A percentile compares a stretch with the other conserved stretches of the same genome.
These are phyloP conservation scores for Gopherus evgoodei DNA, from an alignment of 2,113 vertebrate genomes.

Conservation along the genomic window DNA sequence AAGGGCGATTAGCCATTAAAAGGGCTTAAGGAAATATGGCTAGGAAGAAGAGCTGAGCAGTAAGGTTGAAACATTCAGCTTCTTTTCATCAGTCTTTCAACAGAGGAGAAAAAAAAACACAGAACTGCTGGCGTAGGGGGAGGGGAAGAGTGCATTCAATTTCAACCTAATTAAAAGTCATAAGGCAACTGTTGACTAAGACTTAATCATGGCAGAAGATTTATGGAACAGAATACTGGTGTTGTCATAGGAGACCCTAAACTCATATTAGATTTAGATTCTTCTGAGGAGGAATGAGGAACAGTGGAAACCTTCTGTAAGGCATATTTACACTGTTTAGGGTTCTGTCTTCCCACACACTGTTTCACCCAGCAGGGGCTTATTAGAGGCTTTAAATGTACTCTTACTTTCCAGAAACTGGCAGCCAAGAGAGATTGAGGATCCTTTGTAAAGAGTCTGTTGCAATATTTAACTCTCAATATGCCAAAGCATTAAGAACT, in stretches of 20 bases:
- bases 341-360: background rate
- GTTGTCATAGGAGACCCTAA: background rate
- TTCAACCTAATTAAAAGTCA: slow-evolving; percentile 55
- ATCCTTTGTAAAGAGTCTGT: background rate
- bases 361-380: background rate
- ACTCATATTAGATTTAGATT: background rate
- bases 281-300: background rate
- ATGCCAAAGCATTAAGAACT: background rate
- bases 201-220: background rate
- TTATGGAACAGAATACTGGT: background rate
- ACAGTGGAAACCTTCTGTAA: background rate
- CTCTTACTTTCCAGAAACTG: background rate
- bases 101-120: background rate
- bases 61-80: background rate
- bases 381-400: background rate
- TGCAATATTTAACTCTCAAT: background rate
- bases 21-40: slow-evolving; percentile 36
- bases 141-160: background rate
- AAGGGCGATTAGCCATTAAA: slow-evolving; percentile 1
- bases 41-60: background rate
- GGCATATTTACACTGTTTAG: background rate
- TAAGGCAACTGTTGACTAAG: slow-evolving; percentile 1
- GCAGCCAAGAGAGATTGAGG: background rate
- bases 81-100: slow-evolving; percentile 13
- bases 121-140: background rate